Conservation (phyloP, 1,140 invertebrate genomes). For the Carposina sasakii region DNA sequence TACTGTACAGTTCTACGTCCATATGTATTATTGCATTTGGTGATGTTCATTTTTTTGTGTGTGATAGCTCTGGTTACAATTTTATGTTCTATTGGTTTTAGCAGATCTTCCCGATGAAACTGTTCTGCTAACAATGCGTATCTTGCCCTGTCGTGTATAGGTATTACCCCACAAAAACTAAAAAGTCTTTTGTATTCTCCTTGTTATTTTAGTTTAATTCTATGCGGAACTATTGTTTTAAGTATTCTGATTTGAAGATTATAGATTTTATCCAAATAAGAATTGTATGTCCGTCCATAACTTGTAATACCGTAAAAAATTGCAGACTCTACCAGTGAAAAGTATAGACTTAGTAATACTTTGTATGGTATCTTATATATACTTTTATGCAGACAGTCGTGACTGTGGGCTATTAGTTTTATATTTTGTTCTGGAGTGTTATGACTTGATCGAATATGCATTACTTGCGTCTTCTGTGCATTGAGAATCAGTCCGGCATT, state of each 20-base stretch:
- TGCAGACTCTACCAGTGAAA: not conserved
- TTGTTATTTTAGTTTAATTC: conserved; percentile 15
- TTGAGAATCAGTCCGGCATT: not conserved
- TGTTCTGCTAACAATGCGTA: not conserved
- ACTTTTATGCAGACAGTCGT: not conserved
- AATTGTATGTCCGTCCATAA: conserved; percentile 18
- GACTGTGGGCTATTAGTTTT: not conserved
- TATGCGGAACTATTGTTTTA: conserved; percentile 20
- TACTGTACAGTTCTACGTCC: too few relatives aligned
- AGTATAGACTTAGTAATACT: not conserved
- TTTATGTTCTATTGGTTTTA: too few relatives aligned
- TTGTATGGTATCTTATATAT: conserved; percentile 1
- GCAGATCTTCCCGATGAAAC: too few relatives aligned
- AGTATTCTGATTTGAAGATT: conserved; percentile 17
- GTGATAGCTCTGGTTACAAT: too few relatives aligned
- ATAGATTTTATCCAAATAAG: conserved; percentile 20
- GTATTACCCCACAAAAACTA: conserved; percentile 19
- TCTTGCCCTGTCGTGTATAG: conserved; percentile 23
- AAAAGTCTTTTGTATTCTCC: conserved; percentile 18
- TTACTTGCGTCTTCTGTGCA: not conserved
- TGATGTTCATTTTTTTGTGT: too few relatives aligned
- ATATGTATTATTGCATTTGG: too few relatives aligned
- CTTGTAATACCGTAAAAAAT: conserved; percentile 1
- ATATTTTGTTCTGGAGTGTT: not conserved
- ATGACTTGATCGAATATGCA: not conserved